These are phyloP conservation scores for human (Homo sapiens) DNA, from an alignment of 2,113 vertebrate species.

Conservation along the genomic window GRCh38 chr12:17865001-17865500, in stretches of 20 bases:
- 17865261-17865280: neutral
- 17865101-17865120: neutral
- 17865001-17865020: neutral
- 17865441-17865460: neutral
- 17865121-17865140: neutral
- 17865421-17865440: neutral
- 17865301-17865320: too few species aligned
- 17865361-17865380: neutral
- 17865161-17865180: neutral
- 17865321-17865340: neutral
- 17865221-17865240: neutral
- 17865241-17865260: neutral
- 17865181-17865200: neutral
- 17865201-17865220: neutral
- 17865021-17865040: neutral
- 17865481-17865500: neutral
- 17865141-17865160: neutral
- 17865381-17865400: neutral
- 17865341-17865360: neutral
- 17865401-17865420: neutral
- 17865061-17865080: neutral
- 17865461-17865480: neutral
- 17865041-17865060: rapidly evolving
- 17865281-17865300: neutral
- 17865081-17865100: neutral